Base-by-base conservation (phyloP, 1,140 invertebrate genomes). In the Drosophila ambigua region DNA sequence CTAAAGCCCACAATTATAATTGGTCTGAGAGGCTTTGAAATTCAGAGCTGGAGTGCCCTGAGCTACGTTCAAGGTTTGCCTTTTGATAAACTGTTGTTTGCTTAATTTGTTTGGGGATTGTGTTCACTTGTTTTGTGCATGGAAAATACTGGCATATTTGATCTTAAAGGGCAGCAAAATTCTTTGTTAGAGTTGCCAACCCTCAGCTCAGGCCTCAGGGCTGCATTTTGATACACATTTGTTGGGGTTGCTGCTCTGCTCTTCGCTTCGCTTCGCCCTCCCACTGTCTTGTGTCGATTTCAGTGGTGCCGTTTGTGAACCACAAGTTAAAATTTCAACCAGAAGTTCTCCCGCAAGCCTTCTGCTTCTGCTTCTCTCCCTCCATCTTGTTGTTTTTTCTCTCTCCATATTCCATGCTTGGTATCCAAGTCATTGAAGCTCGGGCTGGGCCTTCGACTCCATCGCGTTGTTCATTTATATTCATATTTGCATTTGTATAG, bases 401-500 rank as follows among this genome's bases (percentile, higher is more conserved):
- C 0, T 5, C 7, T 26, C 16, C 28, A 5, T 23, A 20, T 20
- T 20, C 11, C 41, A 13, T n/a, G 15, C 6, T 16, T 20, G 20
- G 20, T 20, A 16, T 15, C 48, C 28, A 50, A 57, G 51, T 26
- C 50, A 52, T 50, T 44, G 43, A 35, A 72, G 57, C 69, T 73
- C 35, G 41, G 57, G 28, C 48, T 35, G 48, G 35, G 58, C 45
- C 45, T 61, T 50, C 15, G 73, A 68, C 74, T 83, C 73, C 73
- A 60, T 59, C 67, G 83, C 83, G 74, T 13, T 88, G 83, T 88
- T 88, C 83, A 87, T 87, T 88, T 87, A 87, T 83, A 87, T 87
- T 88, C 83, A 88, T 88, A 87, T 88, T 76, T 88, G 74, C 79
- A 87, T 88, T 76, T 81, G 54, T 67, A 35, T 51, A 4, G 23